Evolutionary conservation across 1,140 invertebrate genomes (phyloP), one percentile per base, ranked within the genome.

Genomic region (Centruroides vittatus): DNA sequence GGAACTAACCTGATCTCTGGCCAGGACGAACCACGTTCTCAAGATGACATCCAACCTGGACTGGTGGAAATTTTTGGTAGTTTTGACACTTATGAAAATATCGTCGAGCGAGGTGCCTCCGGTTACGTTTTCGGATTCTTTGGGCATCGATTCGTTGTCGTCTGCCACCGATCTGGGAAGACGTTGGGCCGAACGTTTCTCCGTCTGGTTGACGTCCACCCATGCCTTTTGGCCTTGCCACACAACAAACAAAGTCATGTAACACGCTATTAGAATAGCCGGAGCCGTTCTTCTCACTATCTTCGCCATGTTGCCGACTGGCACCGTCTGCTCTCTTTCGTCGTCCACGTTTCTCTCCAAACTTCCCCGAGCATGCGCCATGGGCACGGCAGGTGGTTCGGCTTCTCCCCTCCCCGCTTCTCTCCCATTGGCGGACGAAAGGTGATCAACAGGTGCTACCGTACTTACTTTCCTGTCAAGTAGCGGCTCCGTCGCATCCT

Each of bases 61-160:
- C 61, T 82, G 75, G 73, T 95, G 89, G 76, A 91, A 93, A 74
- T 84, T 82, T 70, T 84, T 84, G 46, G 91, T 93, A 55, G 92
- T 95, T 78, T 96, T 96, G 23, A 96, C 89, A 76, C 88, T 92
- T 72, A 96, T 87, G 75, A 93, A 95, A 67, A 95, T 79, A 73
- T 93, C 89, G 73, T 88, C 80, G 61, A 93, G 77, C 10, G 47
- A 57, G 11, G 61, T 64, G 23, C 8, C 51, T 0, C 34, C 41
- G 7, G 23, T 50, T n/a, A 35, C 53, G 50, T 51, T 50, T 7
- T 34, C 36, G 50, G 34, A 36, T 7, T 57, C 54, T 55, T 56
- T 59, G 13, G 35, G 47, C 35, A 36, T 49, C 3, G 4, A 23
- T n/a, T 34, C 57, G 11, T n/a, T 35, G 35, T 13, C n/a, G 35